phyloP scores from a whole-genome alignment of 1,140 invertebrate species.

The Lethrus apterus region DNA sequence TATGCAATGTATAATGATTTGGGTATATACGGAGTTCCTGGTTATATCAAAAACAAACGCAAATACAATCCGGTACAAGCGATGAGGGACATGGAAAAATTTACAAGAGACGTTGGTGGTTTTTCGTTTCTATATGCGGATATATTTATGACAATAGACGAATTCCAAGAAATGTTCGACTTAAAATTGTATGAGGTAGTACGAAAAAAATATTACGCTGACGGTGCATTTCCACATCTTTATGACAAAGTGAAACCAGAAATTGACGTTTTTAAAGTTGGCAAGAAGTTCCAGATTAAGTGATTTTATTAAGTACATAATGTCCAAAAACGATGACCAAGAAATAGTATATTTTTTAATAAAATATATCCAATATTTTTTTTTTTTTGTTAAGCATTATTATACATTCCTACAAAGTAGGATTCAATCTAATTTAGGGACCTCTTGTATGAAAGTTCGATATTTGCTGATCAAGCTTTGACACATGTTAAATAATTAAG shows the following conservation, averaged over 20 bases:
- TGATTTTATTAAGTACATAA: too few species aligned
- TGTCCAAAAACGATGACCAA: too few species aligned
- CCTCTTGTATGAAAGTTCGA: too few species aligned
- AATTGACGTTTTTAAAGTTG: slow-evolving; percentile 58
- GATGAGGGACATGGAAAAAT: slow-evolving; percentile 51
- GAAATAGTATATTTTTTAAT: too few species aligned
- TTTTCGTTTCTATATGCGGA: slow-evolving; percentile 58
- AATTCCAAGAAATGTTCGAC: slow-evolving; percentile 52
- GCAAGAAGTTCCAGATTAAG: slow-evolving; percentile 39
- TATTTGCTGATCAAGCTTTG: too few species aligned
- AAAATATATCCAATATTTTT: neutral
- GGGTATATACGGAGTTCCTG: slow-evolving; percentile 52
- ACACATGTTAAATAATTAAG: neutral
- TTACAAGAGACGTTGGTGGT: slow-evolving; percentile 48
- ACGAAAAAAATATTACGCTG: slow-evolving; percentile 45
- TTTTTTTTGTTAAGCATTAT: neutral
- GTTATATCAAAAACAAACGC: slow-evolving; percentile 43
- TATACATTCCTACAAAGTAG: too few species aligned
- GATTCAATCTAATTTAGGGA: too few species aligned
- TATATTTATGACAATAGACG: slow-evolving; percentile 52
- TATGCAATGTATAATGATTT: slow-evolving; percentile 51
- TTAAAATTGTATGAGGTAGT: slow-evolving; percentile 45
- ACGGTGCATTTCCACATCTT: slow-evolving; percentile 46
- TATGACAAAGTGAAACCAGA: slow-evolving; percentile 58
- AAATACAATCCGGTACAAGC: slow-evolving; percentile 46